These are phyloP conservation scores for Andrena bucephala DNA, from an alignment of 2,888 invertebrate species.

Conservation along the genomic window DNA sequence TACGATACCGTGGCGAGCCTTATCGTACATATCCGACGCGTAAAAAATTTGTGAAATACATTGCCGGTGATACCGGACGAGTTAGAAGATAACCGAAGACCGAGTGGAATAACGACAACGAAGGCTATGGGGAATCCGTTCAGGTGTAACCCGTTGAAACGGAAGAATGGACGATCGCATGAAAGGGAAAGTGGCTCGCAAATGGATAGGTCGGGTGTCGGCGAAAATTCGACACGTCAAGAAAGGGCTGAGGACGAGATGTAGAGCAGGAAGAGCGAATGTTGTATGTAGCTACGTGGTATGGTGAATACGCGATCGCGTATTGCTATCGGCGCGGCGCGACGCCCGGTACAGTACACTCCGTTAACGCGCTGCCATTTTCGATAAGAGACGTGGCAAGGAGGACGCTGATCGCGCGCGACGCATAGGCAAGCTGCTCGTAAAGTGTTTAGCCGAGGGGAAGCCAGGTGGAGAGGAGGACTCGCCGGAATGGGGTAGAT, in stretches of 20 bases:
- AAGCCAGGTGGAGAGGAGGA: constrained; percentile 77
- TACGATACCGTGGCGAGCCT: constrained; percentile 52
- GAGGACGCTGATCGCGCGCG: constrained; percentile 83
- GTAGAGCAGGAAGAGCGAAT: not conserved
- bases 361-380: constrained; percentile 84
- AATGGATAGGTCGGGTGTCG: not conserved
- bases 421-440: constrained; percentile 84
- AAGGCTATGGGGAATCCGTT: too few relatives aligned
- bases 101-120: not conserved
- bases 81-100: not conserved
- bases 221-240: constrained; percentile 11
- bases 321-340: constrained; percentile 26
- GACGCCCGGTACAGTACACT: constrained; percentile 44
- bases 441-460: constrained; percentile 85
- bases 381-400: constrained; percentile 82
- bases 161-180: not conserved
- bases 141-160: too few relatives aligned
- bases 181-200: not conserved
- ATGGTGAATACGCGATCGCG: constrained; percentile 18
- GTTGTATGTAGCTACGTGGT: not conserved
- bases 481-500: constrained; percentile 72
- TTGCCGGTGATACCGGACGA: constrained; percentile 66
- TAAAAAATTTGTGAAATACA: constrained; percentile 76
- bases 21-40: not conserved
- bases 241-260: constrained; percentile 2